Evolutionary conservation across 1,140 invertebrate genomes (phyloP), one percentile per base, ranked within the genome.

Genomic region (Brachionus angularis): DNA sequence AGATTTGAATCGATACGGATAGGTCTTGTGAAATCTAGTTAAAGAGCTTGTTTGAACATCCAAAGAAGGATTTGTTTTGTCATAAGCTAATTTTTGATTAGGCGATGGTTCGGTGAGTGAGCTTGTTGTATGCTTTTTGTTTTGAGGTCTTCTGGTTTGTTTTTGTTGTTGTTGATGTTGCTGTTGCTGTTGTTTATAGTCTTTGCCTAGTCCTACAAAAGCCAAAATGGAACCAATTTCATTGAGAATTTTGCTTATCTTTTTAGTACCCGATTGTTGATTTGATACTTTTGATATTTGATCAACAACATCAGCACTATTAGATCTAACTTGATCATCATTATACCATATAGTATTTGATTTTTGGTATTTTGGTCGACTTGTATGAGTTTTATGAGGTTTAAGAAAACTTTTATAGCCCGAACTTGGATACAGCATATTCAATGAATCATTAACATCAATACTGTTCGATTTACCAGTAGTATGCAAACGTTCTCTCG

Each of bases 191-290:
- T 14, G 3, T 34, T 14, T 58, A 39, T 58, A 58, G 18, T 58
- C 53, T 29, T 58, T 58, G 18, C 53, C 53, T 14, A 58, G 33
- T 39, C 53, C 53, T 10, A 58, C 53, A 58, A 58, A 58, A 14
- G 33, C 39, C 21, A 58, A 39, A 12, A 58, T 58, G 25, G 33
- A 39, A 3, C 53, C 53, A 2, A 58, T 58, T 58, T 58, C 53
- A 23, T 58, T 39, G 33, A 58, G 25, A 14, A 58, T 58, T 27
- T 58, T 58, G 27, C 53, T 58, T 58, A 58, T 58, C 39, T 58
- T 58, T 23, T 27, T 58, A 7, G 10, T 39, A 21, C n/a, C n/a
- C n/a, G n/a, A n/a, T n/a, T n/a, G 33, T 23, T 1, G 49, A 52
- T 16, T 58, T 21, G n/a, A n/a, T n/a, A n/a, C n/a, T n/a, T n/a